Base-by-base conservation (phyloP, 2,797 vertebrate species). In the Gymnoscopelus braueri region DNA sequence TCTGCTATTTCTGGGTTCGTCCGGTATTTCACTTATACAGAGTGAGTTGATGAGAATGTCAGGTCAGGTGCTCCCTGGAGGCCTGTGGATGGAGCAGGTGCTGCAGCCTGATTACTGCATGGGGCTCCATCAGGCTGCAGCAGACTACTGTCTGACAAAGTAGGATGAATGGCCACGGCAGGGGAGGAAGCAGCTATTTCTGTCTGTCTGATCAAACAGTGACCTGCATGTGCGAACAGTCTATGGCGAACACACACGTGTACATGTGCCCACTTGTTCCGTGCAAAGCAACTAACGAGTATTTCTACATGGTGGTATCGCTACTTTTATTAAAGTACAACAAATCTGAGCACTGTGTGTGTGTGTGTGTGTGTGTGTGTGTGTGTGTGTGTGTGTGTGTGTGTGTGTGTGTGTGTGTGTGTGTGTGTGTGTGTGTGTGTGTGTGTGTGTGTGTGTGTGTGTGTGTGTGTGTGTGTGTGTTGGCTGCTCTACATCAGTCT, bases 161-260 rank as follows among this genome's bases (percentile, higher is more conserved):
- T 56, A 83, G 82, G 78, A 87, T 83, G 81, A 85, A 90, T 88
- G 86, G 80, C 75, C 76, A n/a, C 81, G 67, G 79, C 76, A 76
- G 79, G 75, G 56, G 39, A 72, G 55, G 62, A 71, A 69, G 69
- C 15, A 47, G 78, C 77, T 88, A 79, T 84, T 84, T 88, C 79
- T 78, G 77, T 76, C 80, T 60, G 56, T 81, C 78, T 81, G 71
- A 77, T 79, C 62, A 78, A 44, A 44, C 39, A 44, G 7, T 44
- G 39, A 10, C 39, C 39, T 44, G 39, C 39, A 44, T 44, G 39
- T 44, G 39, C 8, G 7, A 44, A 44, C 39, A 2, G 26, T 29
- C 26, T 29, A 29, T 29, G 26, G 26, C 26, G 26, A 29, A 4
- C 26, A 29, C 26, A 44, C 39, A 44, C 39, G 39, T 44, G 9